Evolutionary conservation across 2,888 invertebrate genomes (phyloP), one percentile per base, ranked within the genome.

Genomic region (Scaptomyza polygonia): DNA sequence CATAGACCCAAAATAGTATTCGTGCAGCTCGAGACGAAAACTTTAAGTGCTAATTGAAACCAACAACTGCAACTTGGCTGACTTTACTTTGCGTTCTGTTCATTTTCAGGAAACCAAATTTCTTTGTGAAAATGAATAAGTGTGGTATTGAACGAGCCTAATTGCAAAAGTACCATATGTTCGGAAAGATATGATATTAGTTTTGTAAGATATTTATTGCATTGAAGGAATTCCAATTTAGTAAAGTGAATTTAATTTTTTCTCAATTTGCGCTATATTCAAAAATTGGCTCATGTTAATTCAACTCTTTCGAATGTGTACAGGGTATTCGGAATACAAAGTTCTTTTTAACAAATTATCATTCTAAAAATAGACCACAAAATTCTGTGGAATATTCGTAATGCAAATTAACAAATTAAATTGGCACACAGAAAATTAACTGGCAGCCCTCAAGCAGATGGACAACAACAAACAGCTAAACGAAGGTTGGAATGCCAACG

Each of bases 351-450:
- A n/a, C 56, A 57, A 61, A 70, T 57, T 47, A 65, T 55, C 48
- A 55, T 59, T 16, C 54, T 54, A 59, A 74, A 39, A 77, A 69
- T 64, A 82, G 72, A 68, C 66, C 79, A 66, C 67, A 69, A 79
- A 72, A 67, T 69, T 64, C 61, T 45, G 57, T 48, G 68, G 66
- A 79, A 69, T 67, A 67, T 77, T 64, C 74, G 62, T 61, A 77
- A 83, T 81, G 64, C 86, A 83, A 84, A 88, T 86, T 86, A 86
- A 83, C 84, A 84, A 74, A 79, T 75, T 47, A 66, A 79, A 77
- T 78, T 76, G 74, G 52, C 29, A 30, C 61, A 65, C 43, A 54
- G 61, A 55, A 71, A 72, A 79, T 75, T 52, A 76, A 72, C 58
- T 65, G 66, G 45, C 79, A 72, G 67, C 65, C 59, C 44, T 53